Percentiles rank a stretch among this genome's conserved stretches.
Conservation (phyloP, 2,888 invertebrate genomes). For the Drosophila borealis region DNA sequence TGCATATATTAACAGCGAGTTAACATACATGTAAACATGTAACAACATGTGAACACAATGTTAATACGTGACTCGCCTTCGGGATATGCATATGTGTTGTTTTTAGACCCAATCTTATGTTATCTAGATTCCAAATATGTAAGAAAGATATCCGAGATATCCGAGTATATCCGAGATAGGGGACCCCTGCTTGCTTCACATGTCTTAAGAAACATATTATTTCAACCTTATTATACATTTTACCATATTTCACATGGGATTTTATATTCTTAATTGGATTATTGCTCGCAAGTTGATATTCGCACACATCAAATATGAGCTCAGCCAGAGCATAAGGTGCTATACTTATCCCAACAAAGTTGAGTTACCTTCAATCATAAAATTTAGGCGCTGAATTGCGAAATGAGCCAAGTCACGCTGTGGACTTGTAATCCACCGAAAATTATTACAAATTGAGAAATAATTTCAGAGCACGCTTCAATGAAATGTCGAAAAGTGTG, state of each 20-base stretch:
- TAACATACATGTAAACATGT: too few relatives aligned
- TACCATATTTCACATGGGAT: constrained; percentile 10
- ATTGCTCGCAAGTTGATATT: constrained; percentile 21
- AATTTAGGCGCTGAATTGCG: constrained; percentile 17
- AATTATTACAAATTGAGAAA: constrained; percentile 53
- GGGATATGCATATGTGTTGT: neutral
- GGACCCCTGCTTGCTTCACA: too few relatives aligned
- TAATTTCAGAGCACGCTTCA: constrained; percentile 67
- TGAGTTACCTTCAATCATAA: constrained; percentile 23
- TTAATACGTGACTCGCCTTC: constrained; percentile 2
- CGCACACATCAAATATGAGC: neutral
- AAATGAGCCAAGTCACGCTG: constrained; percentile 48
- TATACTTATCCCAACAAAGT: constrained; percentile 16
- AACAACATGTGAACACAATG: neutral
- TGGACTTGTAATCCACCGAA: constrained; percentile 28
- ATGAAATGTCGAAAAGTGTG: constrained; percentile 50
- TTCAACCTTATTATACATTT: neutral
- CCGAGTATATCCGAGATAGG: too few relatives aligned
- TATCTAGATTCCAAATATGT: too few relatives aligned
- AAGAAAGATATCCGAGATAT: too few relatives aligned
- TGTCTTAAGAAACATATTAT: neutral
- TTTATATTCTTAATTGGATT: constrained; percentile 6
- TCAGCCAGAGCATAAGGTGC: constrained; percentile 14
- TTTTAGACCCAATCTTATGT: neutral
- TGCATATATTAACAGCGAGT: constrained; percentile 1